These are phyloP conservation scores for Periophthalmus magnuspinnatus DNA, from an alignment of 2,797 vertebrate genomes.

Conservation along the genomic window DNA sequence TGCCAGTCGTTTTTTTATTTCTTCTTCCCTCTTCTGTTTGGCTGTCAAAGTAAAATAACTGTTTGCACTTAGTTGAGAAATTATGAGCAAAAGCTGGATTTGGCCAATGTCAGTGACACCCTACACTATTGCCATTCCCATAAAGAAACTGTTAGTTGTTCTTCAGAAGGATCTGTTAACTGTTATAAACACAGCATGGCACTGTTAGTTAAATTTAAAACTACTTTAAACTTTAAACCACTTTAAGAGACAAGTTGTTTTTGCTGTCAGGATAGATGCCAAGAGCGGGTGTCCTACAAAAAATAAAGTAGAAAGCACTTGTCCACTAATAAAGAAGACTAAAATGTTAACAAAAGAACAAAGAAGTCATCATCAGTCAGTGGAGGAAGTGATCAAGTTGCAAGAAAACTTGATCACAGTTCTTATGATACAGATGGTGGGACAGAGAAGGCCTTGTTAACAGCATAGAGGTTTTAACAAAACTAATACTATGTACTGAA, in stretches of 20 bases:
- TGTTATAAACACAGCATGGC: constrained; percentile 34
- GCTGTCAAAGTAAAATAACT: constrained; percentile 11
- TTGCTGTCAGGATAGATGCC: constrained; percentile 27
- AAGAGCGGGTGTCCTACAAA: constrained; percentile 20
- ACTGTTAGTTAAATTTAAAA: constrained; percentile 5
- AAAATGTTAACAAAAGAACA: too few relatives aligned
- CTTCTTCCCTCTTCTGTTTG: constrained; percentile 10
- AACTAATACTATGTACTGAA: neutral
- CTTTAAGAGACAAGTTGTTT: constrained; percentile 43
- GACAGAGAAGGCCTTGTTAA: neutral
- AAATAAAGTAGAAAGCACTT: too few relatives aligned
- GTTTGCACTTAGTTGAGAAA: constrained; percentile 23
- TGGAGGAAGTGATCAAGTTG: neutral
- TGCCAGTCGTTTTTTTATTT: constrained; percentile 38
- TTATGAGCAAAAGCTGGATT: constrained; percentile 22
- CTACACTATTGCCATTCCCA: constrained; percentile 20
- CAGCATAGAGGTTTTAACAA: neutral
- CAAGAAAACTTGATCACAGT: too few relatives aligned
- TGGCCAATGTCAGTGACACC: constrained; percentile 16
- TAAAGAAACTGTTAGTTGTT: constrained; percentile 39
- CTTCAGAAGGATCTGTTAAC: constrained; percentile 31
- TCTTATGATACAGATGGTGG: neutral
- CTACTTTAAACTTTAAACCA: too few relatives aligned
- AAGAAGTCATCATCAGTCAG: too few relatives aligned
- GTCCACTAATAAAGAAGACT: too few relatives aligned